Evolutionary conservation across 2,888 invertebrate genomes (phyloP), one percentile per base, ranked within the genome.

Genomic region (Punctoribates punctum): DNA sequence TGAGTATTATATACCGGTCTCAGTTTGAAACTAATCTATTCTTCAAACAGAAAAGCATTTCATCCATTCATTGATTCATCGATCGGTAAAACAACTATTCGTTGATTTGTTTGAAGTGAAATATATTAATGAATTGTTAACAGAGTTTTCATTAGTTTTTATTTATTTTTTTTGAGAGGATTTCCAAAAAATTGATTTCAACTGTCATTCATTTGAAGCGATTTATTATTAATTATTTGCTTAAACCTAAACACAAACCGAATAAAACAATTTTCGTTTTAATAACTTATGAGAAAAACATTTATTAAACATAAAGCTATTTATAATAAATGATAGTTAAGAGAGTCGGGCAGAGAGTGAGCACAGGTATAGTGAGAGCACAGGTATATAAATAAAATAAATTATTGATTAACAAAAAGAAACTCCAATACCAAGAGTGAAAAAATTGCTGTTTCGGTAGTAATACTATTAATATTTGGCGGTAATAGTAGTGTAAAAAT

Each of bases 211-310:
- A 60, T 27, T 51, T 11, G 1, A 27, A 25, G 13, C 17, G 27
- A 60, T 60, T 60, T 60, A 60, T 60, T 60, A 60, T 60, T 60
- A 60, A 60, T 60, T 60, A 60, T 60, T 60, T 60, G 27, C 60
- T 60, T 27, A 60, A 60, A 25, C 60, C 27, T 27, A 23, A 60
- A 60, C 27, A 54, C 20, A 60, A 60, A 60, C 51, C 20, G 27
- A 60, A 60, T 15, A 27, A 60, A 27, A 27, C 20, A 27, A 15
- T 60, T 60, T 60, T 60, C 27, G 1, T 1, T 60, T 23, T 60
- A 54, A 54, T 54, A 54, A n/a, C n/a, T 20, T 23, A 54, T 20
- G n/a, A 42, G 42, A 51, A 51, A 20, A 51, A 51, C 51, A 51
- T 51, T 51, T 20, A 51, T 20, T 51, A 51, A 51, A 42, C 42